Evolutionary conservation across 2,797 vertebrate species (phyloP).

Genomic region (Lepilemur septentrionalis): DNA sequence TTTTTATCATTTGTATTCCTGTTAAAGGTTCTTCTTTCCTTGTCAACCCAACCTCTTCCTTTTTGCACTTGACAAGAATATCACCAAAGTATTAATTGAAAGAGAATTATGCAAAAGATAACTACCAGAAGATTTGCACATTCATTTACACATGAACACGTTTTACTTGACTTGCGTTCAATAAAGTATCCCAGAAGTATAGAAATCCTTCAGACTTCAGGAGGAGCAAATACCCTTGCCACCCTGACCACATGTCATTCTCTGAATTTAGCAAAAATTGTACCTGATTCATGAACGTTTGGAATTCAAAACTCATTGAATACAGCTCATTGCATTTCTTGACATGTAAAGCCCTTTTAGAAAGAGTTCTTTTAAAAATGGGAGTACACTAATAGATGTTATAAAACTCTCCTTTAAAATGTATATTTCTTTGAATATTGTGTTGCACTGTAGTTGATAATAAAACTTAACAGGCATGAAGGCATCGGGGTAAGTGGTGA

Average conservation of each 20-base stretch:
- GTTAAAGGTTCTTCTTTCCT: background rate
- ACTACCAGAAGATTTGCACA: background rate
- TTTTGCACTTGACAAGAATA: background rate
- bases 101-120: background rate
- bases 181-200: background rate
- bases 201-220: background rate
- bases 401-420: background rate
- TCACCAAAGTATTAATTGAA: background rate
- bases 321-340: background rate
- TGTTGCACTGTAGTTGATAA: background rate
- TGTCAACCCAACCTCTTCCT: background rate
- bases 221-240: background rate
- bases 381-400: background rate
- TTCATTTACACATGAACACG: background rate
- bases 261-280: background rate
- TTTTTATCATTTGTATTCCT: constrained; percentile 39
- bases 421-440: background rate
- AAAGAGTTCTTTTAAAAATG: background rate
- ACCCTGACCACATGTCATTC: background rate
- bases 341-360: background rate
- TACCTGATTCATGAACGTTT: background rate
- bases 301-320: background rate
- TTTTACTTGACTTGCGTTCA: background rate
- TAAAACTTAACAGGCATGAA: background rate
- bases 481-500: background rate